Base-by-base conservation (phyloP, 1,140 invertebrate species). In the Rhagoletis zephyria region DNA sequence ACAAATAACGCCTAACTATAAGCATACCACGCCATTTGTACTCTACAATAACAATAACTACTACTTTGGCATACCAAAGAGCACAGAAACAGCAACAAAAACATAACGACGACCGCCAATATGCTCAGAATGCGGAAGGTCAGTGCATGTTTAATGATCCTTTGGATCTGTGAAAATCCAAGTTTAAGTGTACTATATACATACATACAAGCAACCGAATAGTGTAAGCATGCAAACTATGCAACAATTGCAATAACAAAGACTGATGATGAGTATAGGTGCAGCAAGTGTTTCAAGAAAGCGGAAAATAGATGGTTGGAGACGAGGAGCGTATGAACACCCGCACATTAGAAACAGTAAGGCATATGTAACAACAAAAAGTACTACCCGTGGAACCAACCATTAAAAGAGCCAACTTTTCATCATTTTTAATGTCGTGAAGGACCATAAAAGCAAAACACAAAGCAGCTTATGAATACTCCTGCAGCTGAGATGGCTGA, bases 101-200 rank as follows among this genome's bases (percentile, higher is more conserved):
- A 77, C 45, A 51, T 16, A n/a, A 77, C 12, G n/a, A 77, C 16
- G 48, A 56, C 4, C 48, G 48, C 16, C 45, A n/a, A 81, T 56
- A 56, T 30, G 74, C 48, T 19, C 74, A 81, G 74, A 81, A 81
- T 81, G 74, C 74, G 74, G 74, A 81, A 81, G 74, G 74, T 81
- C 74, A 81, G 74, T 81, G 74, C 74, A 81, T 81, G 74, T 81
- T 81, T 81, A 81, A 81, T 81, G 74, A 81, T 81, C 48, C 74
- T 81, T 56, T 81, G 16, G 45, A 48, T 30, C 74, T 81, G 51
- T 81, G 48, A 81, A 81, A 81, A 81, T 81, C 74, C n/a, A 67
- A 63, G 16, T 4, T 63, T 63, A 14, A 63, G 12, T n/a, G 45
- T 10, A 56, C 74, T 63, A 63, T 14, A 63, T 63, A 67, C 64